Base-by-base conservation (phyloP, 2,888 invertebrate species). In the Thumatha senex region DNA sequence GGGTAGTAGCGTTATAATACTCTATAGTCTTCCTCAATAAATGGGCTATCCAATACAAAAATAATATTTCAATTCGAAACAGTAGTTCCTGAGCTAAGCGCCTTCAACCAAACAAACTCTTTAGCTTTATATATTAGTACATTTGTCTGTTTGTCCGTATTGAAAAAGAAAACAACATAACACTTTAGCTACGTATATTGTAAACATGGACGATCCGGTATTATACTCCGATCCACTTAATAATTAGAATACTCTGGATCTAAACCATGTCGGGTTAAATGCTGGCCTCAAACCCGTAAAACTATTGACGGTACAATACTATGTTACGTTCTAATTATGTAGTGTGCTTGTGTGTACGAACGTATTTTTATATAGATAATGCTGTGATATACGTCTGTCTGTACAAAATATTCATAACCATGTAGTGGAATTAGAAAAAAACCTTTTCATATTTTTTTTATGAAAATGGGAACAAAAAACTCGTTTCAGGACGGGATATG, bases 271-370 rank as follows among this genome's bases (percentile, higher is more conserved):
- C 5, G 18, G 18, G 2, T 24, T 24, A 24, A 24, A 24, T 48
- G 44, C 45, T 58, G 62, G 64, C 58, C 61, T 59, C 61, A 58
- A 61, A 58, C 56, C 45, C 41, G 50, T 51, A 52, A 61, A 45
- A 56, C 58, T 67, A 69, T 57, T 58, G 68, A 54, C 53, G 50
- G 63, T 71, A 70, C 40, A 47, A 50, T 40, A 53, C 64, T 70
- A 72, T 44, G 51, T 56, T 70, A 69, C 49, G 42, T 46, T 48
- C 52, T 61, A 52, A 24, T 41, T 49, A 51, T 52, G 50, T 50
- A 43, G 63, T 65, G 56, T 65, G 67, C 65, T 51, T 63, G 61
- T 64, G 40, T 61, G 67, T 49, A 40, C 43, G 43, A 39, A 31
- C 8, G 11, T 31, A 31, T 31, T 5, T 2, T 24, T 24, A 24